Base-by-base conservation (phyloP, 2,888 invertebrate genomes). In the Idaea aversata region DNA sequence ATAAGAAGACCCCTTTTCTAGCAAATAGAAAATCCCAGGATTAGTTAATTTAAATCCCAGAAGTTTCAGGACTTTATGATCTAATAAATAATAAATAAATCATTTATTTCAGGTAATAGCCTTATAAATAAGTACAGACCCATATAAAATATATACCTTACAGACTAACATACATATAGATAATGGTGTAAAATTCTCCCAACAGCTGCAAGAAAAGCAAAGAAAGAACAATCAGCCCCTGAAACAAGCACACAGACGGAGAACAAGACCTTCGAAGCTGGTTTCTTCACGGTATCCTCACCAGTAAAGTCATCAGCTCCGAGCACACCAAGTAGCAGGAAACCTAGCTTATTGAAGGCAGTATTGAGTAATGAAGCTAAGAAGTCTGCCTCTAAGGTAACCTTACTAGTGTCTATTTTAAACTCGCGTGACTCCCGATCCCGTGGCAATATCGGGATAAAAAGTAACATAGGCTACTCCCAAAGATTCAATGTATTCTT, bases 311-410 rank as follows among this genome's bases (percentile, higher is more conserved):
- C 79, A 7, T 78, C 80, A 4, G 71, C 71, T 1, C 65, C 63
- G 36, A 7, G n/a, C 65, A 72, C 78, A 3, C 76, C 77, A 4
- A 62, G 65, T 15, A 63, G 65, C 16, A 64, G 57, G 61, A 76
- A 64, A 16, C 65, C 65, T 34, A 83, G 73, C 10, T 65, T 93
- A 70, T 71, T 90, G 36, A 87, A 87, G 68, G 78, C 83, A 0
- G 91, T 93, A 35, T 76, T 93, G 34, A 89, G 89, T 34, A 91
- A 82, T 7, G 93, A 93, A 67, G 88, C 91, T 0, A 85, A 87
- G 67, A 93, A 90, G 61, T 88, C 88, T 0, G 83, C 84, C 36
- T 77, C 78, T 0, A 90, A 85, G 85, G 90, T 91, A 67, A 64
- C 7, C 15, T 38, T 2, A 57, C 61, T 36, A 10, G 47, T 38